These are phyloP conservation scores for Guaruba guarouba DNA, from an alignment of 2,113 vertebrate species.

Conservation along the genomic window DNA sequence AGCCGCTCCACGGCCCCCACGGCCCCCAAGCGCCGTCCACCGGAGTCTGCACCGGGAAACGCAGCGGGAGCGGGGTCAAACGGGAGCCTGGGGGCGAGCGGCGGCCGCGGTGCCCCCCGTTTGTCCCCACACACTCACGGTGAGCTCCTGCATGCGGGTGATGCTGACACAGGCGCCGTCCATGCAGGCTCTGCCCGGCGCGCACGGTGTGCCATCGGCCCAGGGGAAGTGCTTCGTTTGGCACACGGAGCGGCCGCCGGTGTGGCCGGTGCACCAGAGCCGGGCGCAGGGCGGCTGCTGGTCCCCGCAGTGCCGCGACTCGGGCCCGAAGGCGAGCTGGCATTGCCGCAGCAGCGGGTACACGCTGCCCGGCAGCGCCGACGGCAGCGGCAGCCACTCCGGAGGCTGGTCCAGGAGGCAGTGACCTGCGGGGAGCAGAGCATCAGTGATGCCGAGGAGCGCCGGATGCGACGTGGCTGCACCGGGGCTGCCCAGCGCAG, in stretches of 20 bases:
- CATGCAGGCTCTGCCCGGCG: conserved; percentile 60
- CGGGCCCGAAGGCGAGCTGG: conserved; percentile 73
- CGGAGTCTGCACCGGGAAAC: conserved; percentile 34
- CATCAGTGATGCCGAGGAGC: not conserved
- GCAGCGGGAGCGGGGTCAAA: rapidly evolving
- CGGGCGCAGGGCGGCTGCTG: conserved; percentile 62
- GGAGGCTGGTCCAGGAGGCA: conserved; percentile 75
- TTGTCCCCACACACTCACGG: conserved; percentile 17
- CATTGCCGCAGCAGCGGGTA: conserved; percentile 72
- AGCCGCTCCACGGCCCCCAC: conserved; percentile 71
- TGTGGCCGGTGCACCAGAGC: conserved; percentile 74
- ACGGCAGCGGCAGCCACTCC: conserved; percentile 67
- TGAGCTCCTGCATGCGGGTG: conserved; percentile 58
- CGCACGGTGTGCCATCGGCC: conserved; percentile 74
- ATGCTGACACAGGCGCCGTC: conserved; percentile 64
- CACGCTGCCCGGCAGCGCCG: conserved; percentile 68
- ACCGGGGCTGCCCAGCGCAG: rapidly evolving
- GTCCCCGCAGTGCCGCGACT: conserved; percentile 72
- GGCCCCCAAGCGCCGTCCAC: conserved; percentile 70
- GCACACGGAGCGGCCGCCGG: conserved; percentile 71
- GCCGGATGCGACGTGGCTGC: rapidly evolving
- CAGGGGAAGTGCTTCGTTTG: conserved; percentile 78
- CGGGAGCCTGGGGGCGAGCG: rapidly evolving
- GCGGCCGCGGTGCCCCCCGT: not conserved
- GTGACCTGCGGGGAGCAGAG: conserved; percentile 43